A percentile compares a stretch with the other conserved stretches of the same genome.
Conservation (phyloP, 2,888 invertebrate genomes). For the Polyommatus icarus region DNA sequence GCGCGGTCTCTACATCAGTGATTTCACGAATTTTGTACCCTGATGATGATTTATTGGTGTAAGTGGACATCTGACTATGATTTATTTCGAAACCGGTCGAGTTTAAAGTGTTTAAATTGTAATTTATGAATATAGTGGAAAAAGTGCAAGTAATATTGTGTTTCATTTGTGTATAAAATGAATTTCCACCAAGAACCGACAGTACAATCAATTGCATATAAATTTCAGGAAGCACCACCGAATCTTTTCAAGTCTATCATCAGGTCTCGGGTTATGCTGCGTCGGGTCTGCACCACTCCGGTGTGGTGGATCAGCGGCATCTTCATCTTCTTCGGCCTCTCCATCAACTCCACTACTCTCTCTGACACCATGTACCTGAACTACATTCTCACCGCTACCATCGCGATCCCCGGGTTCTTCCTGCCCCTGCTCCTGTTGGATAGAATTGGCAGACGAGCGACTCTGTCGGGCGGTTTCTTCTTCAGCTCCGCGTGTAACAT, state of each 20-base stretch:
- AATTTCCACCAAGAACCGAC: too few species aligned
- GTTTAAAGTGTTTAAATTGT: too few species aligned
- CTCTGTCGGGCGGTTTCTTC: conserved; percentile 80
- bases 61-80: too few species aligned
- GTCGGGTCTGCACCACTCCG: conserved; percentile 83
- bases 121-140: too few species aligned
- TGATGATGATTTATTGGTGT: too few species aligned
- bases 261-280: conserved; percentile 71
- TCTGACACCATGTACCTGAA: conserved; percentile 87
- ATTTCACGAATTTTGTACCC: too few species aligned
- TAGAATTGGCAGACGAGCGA: conserved; percentile 81
- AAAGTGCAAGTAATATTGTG: too few species aligned
- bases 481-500: conserved; percentile 76
- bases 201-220: too few species aligned
- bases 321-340: conserved; percentile 89
- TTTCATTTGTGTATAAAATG: too few species aligned
- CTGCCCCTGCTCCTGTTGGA: conserved; percentile 82
- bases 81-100: too few species aligned
- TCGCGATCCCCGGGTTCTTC: conserved; percentile 86
- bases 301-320: conserved; percentile 89
- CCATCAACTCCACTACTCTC: conserved; percentile 86
- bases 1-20: too few species aligned
- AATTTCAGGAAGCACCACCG: conserved; percentile 34
- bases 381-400: conserved; percentile 81
- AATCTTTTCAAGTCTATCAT: conserved; percentile 59